Evolutionary conservation across 2,113 vertebrate species (phyloP).

Genomic region (Eudorcas thomsonii): DNA sequence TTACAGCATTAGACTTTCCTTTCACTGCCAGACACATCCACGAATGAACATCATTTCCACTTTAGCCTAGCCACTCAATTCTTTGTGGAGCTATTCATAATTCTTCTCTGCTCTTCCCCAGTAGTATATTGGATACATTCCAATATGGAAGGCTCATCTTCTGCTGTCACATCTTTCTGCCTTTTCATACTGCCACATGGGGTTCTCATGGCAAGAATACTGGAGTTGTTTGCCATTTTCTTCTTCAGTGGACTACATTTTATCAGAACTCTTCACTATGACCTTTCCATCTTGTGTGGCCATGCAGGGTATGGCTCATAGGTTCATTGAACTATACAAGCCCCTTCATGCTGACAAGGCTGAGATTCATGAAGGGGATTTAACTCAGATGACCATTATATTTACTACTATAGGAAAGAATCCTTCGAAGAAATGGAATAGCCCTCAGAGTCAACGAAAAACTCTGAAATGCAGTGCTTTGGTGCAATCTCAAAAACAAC

Average conservation of each 20-base stretch:
- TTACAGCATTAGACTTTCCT: background rate
- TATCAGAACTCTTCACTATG: background rate
- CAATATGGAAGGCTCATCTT: background rate
- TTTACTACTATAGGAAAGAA: background rate
- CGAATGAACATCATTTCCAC: background rate
- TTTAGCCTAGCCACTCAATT: background rate
- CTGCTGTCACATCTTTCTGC: background rate
- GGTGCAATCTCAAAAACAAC: background rate
- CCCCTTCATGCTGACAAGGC: background rate
- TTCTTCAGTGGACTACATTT: background rate
- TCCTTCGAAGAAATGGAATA: background rate
- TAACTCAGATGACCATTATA: background rate
- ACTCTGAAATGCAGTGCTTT: background rate
- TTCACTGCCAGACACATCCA: background rate
- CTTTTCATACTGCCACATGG: background rate
- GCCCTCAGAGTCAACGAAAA: background rate
- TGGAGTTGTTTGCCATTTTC: background rate
- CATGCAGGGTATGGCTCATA: background rate
- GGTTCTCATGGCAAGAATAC: background rate
- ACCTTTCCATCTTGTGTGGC: background rate
- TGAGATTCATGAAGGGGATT: background rate
- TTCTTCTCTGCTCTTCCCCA: background rate
- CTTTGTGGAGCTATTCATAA: background rate
- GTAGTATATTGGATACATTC: background rate
- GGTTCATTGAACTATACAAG: background rate